Evolutionary conservation across 2,113 vertebrate species (phyloP), one percentile per base, ranked within the genome.

Genomic region (Sinocyclocheilus maitianheensis): DNA sequence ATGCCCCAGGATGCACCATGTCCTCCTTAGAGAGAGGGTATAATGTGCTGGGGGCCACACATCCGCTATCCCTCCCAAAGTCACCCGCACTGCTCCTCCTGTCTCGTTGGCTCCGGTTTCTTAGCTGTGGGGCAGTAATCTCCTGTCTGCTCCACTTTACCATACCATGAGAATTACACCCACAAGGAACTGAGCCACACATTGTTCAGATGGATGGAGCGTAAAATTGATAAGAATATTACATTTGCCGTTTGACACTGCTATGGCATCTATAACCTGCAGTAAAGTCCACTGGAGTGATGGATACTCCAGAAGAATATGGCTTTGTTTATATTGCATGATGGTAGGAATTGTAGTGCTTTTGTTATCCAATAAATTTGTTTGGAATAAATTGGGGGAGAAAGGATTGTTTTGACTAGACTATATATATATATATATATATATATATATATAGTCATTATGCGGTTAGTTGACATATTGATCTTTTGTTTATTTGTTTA

Each of bases 51-150:
- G 89, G 81, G 91, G 93, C 87, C 87, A 90, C 88, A 87, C 91
- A 91, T 90, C 89, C 89, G 88, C 89, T 88, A 63, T 87, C 86
- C 88, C 83, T 90, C 90, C 93, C 93, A 95, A 96, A 93, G 94
- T 95, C 94, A 95, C 93, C 90, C 86, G 87, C 86, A 84, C 87
- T 90, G 86, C 84, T 89, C 77, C 86, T 83, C 43, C 86, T 84
- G 43, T 83, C 48, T 89, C 26, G 86, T 90, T 92, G 86, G 89
- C 87, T 78, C 76, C 81, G 80, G 81, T 88, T 62, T 53, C 87
- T 84, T 77, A 85, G 84, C 83, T 91, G 86, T 88, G 84, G 79
- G 88, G 77, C 86, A 89, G 83, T 87, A 88, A 86, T 89, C 78
- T 77, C 37, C 72, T 86, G 48, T 43, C 16, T 83, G 81, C 81